These are phyloP conservation scores for Chlorops oryzae DNA, from an alignment of 1,140 invertebrate genomes.

Conservation along the genomic window DNA sequence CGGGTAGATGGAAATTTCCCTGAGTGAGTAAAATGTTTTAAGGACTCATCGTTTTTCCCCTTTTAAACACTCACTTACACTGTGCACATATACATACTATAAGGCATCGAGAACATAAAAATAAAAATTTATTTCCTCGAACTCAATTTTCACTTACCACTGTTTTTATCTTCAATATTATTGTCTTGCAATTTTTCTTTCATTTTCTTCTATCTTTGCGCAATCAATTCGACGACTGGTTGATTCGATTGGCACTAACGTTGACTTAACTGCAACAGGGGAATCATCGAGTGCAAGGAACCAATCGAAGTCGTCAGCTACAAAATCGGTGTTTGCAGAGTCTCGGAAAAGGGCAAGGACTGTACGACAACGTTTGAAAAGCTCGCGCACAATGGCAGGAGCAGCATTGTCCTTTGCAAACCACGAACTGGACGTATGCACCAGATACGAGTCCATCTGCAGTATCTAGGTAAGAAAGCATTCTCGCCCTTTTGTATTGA, in stretches of 20 bases:
- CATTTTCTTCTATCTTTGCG: slow-evolving; percentile 13
- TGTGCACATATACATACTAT: too few species aligned
- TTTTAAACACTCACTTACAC: too few species aligned
- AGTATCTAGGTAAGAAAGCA: slow-evolving; percentile 73
- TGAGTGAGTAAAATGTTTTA: slow-evolving; percentile 66
- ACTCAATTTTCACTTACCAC: too few species aligned
- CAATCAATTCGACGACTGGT: not conserved
- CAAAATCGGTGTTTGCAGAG: slow-evolving; percentile 92
- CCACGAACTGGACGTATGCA: slow-evolving; percentile 96
- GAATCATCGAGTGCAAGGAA: slow-evolving; percentile 74
- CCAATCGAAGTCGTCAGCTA: slow-evolving; percentile 91
- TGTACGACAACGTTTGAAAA: slow-evolving; percentile 85
- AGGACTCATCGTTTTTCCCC: too few species aligned
- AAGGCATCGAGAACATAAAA: too few species aligned
- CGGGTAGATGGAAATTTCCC: slow-evolving; percentile 95
- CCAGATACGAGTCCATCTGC: slow-evolving; percentile 97
- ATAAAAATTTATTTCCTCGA: too few species aligned
- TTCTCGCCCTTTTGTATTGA: not conserved
- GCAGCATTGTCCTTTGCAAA: slow-evolving; percentile 87
- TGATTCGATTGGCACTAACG: too few species aligned
- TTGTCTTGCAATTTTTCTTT: not conserved
- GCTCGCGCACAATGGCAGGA: slow-evolving; percentile 77
- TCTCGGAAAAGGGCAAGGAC: slow-evolving; percentile 83
- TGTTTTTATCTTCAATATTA: too few species aligned
- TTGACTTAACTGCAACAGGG: slow-evolving; percentile 55